A percentile compares a stretch with the other conserved stretches of the same genome.
These are phyloP conservation scores for Caenorhabditis wallacei DNA, from an alignment of 2,888 invertebrate genomes.

Conservation along the genomic window DNA sequence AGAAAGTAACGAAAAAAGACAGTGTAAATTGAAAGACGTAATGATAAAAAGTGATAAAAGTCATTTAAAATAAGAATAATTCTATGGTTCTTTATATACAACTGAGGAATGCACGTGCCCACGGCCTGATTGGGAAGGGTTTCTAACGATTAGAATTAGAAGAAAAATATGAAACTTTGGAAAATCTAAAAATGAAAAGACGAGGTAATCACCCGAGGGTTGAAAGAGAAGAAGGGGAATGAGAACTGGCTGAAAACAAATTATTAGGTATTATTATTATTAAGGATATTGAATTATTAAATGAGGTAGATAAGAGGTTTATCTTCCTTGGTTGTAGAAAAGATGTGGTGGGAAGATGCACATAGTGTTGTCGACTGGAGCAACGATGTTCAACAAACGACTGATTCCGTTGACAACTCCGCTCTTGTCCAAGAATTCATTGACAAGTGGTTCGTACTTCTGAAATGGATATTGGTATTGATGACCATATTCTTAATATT, in stretches of 20 bases:
- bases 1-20: too few species aligned
- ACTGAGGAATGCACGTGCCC: constrained; percentile 67
- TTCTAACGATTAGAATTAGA: background rate
- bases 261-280: constrained; percentile 47
- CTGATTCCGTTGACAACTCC: constrained; percentile 82
- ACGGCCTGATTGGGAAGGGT: constrained; percentile 66
- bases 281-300: background rate
- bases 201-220: constrained; percentile 56
- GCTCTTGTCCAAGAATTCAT: constrained; percentile 79
- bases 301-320: background rate
- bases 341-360: constrained; percentile 83
- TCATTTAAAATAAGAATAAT: background rate
- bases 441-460: constrained; percentile 80
- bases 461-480: constrained; percentile 41
- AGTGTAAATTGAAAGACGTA: constrained; percentile 16
- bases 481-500: too few species aligned
- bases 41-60: constrained; percentile 1
- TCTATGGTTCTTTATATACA: constrained; percentile 66
- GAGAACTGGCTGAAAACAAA: constrained; percentile 13
- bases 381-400: constrained; percentile 81
- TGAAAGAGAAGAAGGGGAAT: constrained; percentile 55
- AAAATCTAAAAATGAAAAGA: constrained; percentile 37
- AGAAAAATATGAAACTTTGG: constrained; percentile 12
- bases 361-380: constrained; percentile 82
- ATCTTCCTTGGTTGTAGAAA: constrained; percentile 80